Base-by-base conservation (phyloP, 2,113 vertebrate genomes). In the Cyanoramphus novaezelandiae region DNA sequence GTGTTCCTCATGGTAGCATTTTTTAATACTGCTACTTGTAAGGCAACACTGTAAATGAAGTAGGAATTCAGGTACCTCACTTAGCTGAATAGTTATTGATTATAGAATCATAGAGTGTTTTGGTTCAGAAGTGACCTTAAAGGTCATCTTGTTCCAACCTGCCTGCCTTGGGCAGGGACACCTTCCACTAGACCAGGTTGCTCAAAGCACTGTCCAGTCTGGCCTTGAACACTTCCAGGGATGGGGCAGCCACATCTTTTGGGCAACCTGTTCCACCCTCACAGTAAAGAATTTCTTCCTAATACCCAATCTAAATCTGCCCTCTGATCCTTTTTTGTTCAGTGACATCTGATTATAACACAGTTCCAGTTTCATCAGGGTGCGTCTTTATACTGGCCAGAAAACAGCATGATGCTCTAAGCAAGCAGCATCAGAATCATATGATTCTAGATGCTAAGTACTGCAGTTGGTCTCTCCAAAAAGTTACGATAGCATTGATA, bases 401-500 rank as follows among this genome's bases (percentile, higher is more conserved):
- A 43, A 7, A 59, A 33, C 15, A 74, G 7, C 27, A 47, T 52
- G 27, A 6, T 69, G 21, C 13, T 79, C 39, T 86, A 46, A 91
- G 55, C 9, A 71, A 63, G 8, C 25, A 35, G 44, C 0, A 0
- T 50, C 64, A 71, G 23, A 57, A 41, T 50, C 0, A 55, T 68
- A 74, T 84, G 12, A 31, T 88, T 89, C 46, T 31, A 3, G 8
- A 62, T 82, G 20, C 19, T 82, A 72, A 65, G 4, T 2, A 41
- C 9, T 79, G 29, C 4, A 72, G 1, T 21, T 52, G 6, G 1
- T 88, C 29, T 52, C 27, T 72, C 11, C 44, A 72, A 17, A 91
- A 60, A 71, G 16, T 72, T 71, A 62, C 44, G 41, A 57, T 9
- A 82, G 4, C 12, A 44, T 19, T 82, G 27, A 28, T 47, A 78